Percentiles rank a stretch among this genome's conserved stretches.
Evolutionary conservation across 2,113 vertebrate species (phyloP).

Genomic region (Ciconia boyciana): DNA sequence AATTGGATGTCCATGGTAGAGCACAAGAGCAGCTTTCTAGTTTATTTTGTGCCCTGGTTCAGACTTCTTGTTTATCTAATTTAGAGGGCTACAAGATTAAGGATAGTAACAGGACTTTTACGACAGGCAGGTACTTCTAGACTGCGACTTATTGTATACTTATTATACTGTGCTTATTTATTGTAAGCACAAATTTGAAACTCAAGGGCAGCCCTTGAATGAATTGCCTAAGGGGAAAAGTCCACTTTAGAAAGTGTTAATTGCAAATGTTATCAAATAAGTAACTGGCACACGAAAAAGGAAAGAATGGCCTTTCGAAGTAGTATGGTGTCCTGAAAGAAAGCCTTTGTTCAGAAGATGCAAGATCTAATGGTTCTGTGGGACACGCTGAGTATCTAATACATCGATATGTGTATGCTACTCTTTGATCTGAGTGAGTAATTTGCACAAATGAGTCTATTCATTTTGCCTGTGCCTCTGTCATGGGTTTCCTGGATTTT

Average conservation of each 20-base stretch:
- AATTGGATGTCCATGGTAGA: not conserved
- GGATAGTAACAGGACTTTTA: not conserved
- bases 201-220: not conserved
- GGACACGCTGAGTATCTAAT: not conserved
- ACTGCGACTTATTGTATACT: too few species aligned
- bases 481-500: not conserved
- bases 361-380: not conserved
- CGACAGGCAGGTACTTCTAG: not conserved
- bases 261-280: not conserved
- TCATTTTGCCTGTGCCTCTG: not conserved
- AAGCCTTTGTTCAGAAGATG: not conserved
- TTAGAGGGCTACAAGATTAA: not conserved
- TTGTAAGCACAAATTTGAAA: not conserved
- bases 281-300: not conserved
- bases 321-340: not conserved
- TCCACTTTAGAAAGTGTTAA: not conserved
- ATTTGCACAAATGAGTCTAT: not conserved
- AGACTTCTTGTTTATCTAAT: not conserved
- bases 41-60: not conserved
- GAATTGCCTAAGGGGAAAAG: not conserved
- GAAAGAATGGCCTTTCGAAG: not conserved
- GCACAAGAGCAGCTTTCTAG: not conserved
- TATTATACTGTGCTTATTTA: not conserved
- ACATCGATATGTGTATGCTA: not conserved
- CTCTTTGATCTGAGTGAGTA: not conserved